These are phyloP conservation scores for Drosophila barbarae DNA, from an alignment of 2,888 invertebrate species.

Conservation along the genomic window DNA sequence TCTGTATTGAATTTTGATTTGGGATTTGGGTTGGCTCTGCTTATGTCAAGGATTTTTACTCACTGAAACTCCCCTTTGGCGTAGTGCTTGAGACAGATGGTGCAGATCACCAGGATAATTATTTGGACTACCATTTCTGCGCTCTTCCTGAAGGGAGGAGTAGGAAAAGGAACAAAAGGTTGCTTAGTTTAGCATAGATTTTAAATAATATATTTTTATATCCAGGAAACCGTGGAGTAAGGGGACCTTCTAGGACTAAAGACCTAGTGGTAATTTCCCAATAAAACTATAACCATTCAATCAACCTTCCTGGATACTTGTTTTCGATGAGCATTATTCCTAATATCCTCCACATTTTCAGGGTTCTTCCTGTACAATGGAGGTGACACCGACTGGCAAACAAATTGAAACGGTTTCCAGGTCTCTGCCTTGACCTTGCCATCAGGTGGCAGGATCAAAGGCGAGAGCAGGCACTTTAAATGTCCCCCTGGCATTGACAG, in stretches of 20 bases:
- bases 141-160: conserved; percentile 41
- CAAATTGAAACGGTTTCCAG: conserved; percentile 35
- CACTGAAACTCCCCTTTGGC: conserved; percentile 79
- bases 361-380: conserved; percentile 33
- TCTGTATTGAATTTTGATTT: conserved; percentile 42
- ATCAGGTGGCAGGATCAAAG: conserved; percentile 55
- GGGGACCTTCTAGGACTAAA: background rate
- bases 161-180: background rate
- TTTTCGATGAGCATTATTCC: conserved; percentile 24
- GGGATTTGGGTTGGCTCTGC: background rate
- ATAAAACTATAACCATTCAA: background rate
- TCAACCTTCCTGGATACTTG: background rate
- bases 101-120: conserved; percentile 76
- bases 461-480: conserved; percentile 48
- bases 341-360: conserved; percentile 72
- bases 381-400: conserved; percentile 28
- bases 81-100: conserved; percentile 76
- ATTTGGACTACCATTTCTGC: conserved; percentile 74
- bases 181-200: too few relatives aligned
- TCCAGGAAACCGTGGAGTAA: too few relatives aligned
- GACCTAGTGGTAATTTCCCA: too few relatives aligned
- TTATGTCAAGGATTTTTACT: conserved; percentile 48
- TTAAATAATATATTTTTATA: too few relatives aligned
- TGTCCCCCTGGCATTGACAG: conserved; percentile 71
- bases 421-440: conserved; percentile 54